A percentile compares a stretch with the other conserved stretches of the same genome.
Conservation (phyloP, 2,888 invertebrate species). For the Tetrapedia diversipes region DNA sequence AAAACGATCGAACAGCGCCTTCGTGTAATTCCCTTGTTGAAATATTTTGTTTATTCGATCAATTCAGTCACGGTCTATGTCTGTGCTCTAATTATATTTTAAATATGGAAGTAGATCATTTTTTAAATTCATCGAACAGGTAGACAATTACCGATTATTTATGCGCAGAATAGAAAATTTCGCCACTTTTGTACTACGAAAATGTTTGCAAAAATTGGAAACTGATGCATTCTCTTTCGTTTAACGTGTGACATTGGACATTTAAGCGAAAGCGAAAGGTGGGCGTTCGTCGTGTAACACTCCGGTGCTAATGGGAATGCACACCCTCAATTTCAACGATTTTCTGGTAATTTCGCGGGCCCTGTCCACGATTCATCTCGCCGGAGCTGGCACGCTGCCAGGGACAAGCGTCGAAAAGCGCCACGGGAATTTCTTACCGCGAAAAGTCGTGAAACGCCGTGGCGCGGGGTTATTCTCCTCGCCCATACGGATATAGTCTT, state of each 20-base stretch:
- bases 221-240: background rate
- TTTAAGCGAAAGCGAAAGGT: background rate
- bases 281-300: too few species aligned
- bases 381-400: conserved; percentile 62
- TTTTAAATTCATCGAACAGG: too few species aligned
- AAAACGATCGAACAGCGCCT: too few species aligned
- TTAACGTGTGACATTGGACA: background rate
- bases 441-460: conserved; percentile 67
- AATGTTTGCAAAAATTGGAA: too few species aligned
- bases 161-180: too few species aligned
- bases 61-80: too few species aligned
- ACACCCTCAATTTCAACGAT: conserved; percentile 40
- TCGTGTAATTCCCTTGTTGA: too few species aligned
- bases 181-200: too few species aligned
- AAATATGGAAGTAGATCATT: too few species aligned
- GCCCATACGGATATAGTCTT: conserved; percentile 59
- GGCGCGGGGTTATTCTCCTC: conserved; percentile 57
- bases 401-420: conserved; percentile 48
- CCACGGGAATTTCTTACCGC: conserved; percentile 57
- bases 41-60: too few species aligned
- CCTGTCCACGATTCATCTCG: conserved; percentile 60
- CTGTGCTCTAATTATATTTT: too few species aligned
- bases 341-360: conserved; percentile 60
- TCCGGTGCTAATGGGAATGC: background rate
- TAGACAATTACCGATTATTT: too few species aligned